Base-by-base conservation (phyloP, 2,797 vertebrate genomes). In the Buphagus erythrorhynchus region DNA sequence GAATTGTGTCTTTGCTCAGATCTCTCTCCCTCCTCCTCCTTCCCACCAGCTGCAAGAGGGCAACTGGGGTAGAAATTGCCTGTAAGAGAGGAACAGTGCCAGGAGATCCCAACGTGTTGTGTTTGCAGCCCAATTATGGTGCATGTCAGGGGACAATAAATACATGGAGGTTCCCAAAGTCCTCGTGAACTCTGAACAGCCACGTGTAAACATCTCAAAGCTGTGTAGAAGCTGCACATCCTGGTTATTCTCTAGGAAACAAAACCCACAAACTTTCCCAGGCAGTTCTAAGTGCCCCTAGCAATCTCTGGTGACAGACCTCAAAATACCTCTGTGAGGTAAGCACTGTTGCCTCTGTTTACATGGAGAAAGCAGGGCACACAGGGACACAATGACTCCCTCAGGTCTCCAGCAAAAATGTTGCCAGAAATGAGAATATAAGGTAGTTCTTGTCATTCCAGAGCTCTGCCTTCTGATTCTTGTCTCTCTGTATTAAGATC, bases 191-290 rank as follows among this genome's bases (percentile, higher is more conserved):
- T 77, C 48, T 18, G 13, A 24, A 52, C 24, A 58, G 62, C 31
- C 51, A 31, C 0, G 3, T 13, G 29, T 79, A 92, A 89, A 87
- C 76, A 93, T 8, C 59, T 79, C 33, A n/a, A 62, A 86, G 59
- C 25, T 40, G 22, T 6, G 42, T 6, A 63, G 43, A 57, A 79
- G n/a, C 36, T 82, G n/a, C 66, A 65, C 71, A 82, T 76, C 86
- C 59, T 83, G 74, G 58, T 57, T 88, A 46, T 95, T 88, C 79
- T 68, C 72, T 68, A 75, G 66, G 79, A 95, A 93, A 46, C 31
- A 42, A 69, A 92, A 17, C 0, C 46, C 76, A 74, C 82, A 80
- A 38, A 73, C 49, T 77, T 87, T 91, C 84, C 71, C 78, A 92
- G 62, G 73, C 54, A 33, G n/a, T 16, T 94, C 52, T 15, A 48